Base-by-base conservation (phyloP, 2,888 invertebrate genomes). In the Eustalomyia histrio region DNA sequence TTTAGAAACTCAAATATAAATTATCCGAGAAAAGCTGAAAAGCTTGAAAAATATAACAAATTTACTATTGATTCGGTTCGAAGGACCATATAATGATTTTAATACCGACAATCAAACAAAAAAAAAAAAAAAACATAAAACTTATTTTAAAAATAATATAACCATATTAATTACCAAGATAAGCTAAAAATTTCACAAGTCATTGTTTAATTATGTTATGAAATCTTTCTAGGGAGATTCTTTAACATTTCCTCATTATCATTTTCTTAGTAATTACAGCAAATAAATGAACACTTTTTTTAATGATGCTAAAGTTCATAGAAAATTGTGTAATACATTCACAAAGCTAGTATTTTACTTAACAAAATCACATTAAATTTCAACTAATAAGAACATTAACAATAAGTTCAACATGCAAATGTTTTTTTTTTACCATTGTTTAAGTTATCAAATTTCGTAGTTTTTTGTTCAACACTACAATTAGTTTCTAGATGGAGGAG, bases 401-500 rank as follows among this genome's bases (percentile, higher is more conserved):
- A 47, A 47, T 47, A 47, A 47, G 43, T 53, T 21, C n/a, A 58
- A 33, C 57, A 9, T 58, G 43, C 29, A 58, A 33, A 16, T 58
- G 16, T 14, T 55, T 55, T 55, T n/a, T 29, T n/a, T 29, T 29
- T n/a, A 8, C 10, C 14, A 17, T 18, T 12, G 17, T 35, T 14
- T 39, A 33, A 33, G 58, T n/a, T 7, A 33, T 58, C 12, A 16
- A 47, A 47, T n/a, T n/a, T 39, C 14, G n/a, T 47, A 47, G 6
- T 39, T 12, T n/a, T 47, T 47, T n/a, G 2, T 14, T 18, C 58
- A 58, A 71, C 52, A 21, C 18, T 67, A 57, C 67, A 57, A 67
- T 67, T 67, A 67, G 57, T 43, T n/a, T 55, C 17, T 29, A 67
- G 55, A 67, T n/a, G 14, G 12, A 67, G 55, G 16, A 67, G 55